Conservation (phyloP, 2,888 invertebrate species). For the Branchipolynoe longqiensis region DNA sequence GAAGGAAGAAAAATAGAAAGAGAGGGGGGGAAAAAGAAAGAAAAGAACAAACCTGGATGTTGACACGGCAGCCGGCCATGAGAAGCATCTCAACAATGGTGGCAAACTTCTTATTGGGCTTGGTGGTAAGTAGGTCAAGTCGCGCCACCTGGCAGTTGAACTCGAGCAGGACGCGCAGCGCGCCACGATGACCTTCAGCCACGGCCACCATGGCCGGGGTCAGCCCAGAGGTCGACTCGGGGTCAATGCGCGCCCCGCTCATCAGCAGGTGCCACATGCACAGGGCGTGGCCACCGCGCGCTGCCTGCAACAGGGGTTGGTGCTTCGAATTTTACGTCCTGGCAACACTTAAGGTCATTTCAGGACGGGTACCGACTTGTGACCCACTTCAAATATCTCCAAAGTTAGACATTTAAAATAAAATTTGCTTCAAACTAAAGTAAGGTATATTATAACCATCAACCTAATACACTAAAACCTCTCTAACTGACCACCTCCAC, state of each 20-base stretch:
- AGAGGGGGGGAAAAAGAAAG: too few relatives aligned
- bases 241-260: conserved; percentile 57
- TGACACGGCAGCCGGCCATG: conserved; percentile 60
- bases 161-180: conserved; percentile 59
- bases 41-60: conserved; percentile 2
- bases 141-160: conserved; percentile 68
- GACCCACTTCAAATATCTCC: too few relatives aligned
- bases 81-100: conserved; percentile 62
- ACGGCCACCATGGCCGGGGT: conserved; percentile 65
- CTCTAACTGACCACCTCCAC: too few relatives aligned
- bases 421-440: too few relatives aligned
- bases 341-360: too few relatives aligned
- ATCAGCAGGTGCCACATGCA: conserved; percentile 62
- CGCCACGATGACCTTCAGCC: conserved; percentile 56
- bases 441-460: too few relatives aligned
- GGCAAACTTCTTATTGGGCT: conserved; percentile 58
- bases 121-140: conserved; percentile 61
- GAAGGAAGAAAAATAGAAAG: too few relatives aligned
- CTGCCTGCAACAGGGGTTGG: too few relatives aligned
- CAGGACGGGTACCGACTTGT: too few relatives aligned
- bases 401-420: too few relatives aligned
- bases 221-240: conserved; percentile 54
- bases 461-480: too few relatives aligned
- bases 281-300: conserved; percentile 61
- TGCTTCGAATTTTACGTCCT: too few relatives aligned